A percentile compares a stretch with the other conserved stretches of the same genome.
These are phyloP conservation scores for Ametastegia equiseti DNA, from an alignment of 2,888 invertebrate species.

Conservation along the genomic window DNA sequence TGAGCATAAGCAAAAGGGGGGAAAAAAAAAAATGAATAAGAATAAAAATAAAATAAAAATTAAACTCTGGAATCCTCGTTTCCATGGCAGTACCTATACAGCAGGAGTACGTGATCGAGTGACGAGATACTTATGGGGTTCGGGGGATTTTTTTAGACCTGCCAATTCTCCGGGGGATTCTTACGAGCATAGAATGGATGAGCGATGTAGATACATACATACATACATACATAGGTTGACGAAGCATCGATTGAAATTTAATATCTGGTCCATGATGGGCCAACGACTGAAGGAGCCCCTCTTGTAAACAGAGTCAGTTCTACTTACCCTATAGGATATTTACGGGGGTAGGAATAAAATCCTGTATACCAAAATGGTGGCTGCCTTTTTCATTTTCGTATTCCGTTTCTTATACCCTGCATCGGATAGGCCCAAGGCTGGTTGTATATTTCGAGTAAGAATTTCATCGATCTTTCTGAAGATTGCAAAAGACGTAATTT, in stretches of 20 bases:
- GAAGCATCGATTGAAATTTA: constrained; percentile 72
- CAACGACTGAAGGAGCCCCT: constrained; percentile 59
- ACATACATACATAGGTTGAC: no score
- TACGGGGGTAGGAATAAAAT: constrained; percentile 5
- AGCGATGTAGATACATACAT: no score
- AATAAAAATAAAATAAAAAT: no score
- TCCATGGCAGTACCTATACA: no score
- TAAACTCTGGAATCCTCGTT: no score
- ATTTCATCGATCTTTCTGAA: no score
- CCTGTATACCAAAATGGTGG: background rate
- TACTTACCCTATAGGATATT: constrained; percentile 40
- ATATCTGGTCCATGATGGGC: constrained; percentile 67
- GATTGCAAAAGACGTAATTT: constrained; percentile 35
- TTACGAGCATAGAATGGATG: constrained; percentile 30
- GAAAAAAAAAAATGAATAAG: no score
- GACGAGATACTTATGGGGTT: no score
- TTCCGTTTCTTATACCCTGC: background rate
- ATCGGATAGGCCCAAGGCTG: background rate
- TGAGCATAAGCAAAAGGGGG: constrained; percentile 50
- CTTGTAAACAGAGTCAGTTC: constrained; percentile 69
- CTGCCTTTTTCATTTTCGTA: background rate
- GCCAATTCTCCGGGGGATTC: constrained; percentile 15
- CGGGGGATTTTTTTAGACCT: no score
- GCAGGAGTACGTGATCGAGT: no score
- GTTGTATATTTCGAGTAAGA: no score